A percentile compares a stretch with the other conserved stretches of the same genome.
phyloP scores from a whole-genome alignment of 2,113 vertebrate species.

The Neolamprologus caudopunctatus region DNA sequence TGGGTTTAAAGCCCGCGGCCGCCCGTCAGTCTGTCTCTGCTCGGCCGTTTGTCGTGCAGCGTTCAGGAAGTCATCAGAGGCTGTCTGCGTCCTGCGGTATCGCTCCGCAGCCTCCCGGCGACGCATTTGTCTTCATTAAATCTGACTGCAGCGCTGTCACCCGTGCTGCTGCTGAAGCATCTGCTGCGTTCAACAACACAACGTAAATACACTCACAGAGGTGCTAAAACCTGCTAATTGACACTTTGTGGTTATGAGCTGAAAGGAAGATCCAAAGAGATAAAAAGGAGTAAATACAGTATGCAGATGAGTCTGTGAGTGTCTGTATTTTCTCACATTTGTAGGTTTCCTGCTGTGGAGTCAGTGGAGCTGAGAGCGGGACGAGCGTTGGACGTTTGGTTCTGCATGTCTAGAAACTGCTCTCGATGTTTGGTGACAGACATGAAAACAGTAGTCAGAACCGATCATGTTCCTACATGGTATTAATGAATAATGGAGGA shows the following conservation, averaged over 20 bases:
- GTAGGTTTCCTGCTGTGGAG: neutral
- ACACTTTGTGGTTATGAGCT: neutral
- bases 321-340: too few relatives aligned
- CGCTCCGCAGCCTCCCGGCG: neutral
- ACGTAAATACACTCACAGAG: neutral
- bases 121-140: conserved; percentile 16
- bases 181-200: neutral
- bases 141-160: neutral
- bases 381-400: neutral
- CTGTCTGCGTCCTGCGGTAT: neutral
- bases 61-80: conserved; percentile 6
- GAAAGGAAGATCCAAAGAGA: neutral
- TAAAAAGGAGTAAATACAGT: neutral
- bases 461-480: neutral
- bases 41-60: neutral
- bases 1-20: neutral
- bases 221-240: conserved; percentile 6
- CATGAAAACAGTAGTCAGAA: neutral
- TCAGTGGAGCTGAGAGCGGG: neutral
- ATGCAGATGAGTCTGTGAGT: neutral
- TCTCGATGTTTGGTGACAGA: neutral
- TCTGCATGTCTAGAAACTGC: neutral
- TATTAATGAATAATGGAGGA: neutral
- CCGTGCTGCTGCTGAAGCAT: neutral
- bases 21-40: neutral